Evolutionary conservation across 2,113 vertebrate genomes (phyloP), one percentile per base, ranked within the genome.

Genomic region (Mixornis gularis): DNA sequence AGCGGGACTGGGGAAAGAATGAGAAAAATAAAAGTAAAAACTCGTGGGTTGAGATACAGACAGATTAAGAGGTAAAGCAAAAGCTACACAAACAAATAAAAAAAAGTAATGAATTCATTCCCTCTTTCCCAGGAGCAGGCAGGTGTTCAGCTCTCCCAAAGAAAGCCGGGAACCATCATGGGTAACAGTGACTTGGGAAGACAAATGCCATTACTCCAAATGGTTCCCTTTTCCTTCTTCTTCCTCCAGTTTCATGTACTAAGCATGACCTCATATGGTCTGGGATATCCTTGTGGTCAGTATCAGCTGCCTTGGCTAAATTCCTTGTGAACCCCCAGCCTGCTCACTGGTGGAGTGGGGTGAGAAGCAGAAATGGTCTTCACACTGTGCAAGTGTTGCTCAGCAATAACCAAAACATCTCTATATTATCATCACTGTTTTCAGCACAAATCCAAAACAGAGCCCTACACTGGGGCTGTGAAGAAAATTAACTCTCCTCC

Each of bases 91-190:
- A 9, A n/a, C 3, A 46, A 59, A 32, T 17, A 44, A 59, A 73
- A 6, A 15, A 73, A 51, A 59, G 9, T 7, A 30, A 21, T 29
- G 0, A 51, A 46, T 40, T 66, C 0, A 29, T 60, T 46, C 17
- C 22, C 26, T 13, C 24, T 2, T 73, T 73, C 19, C n/a, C n/a
- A 34, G 6, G 9, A 20, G 2, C 16, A 52, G 53, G 19, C 27
- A 52, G 10, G 10, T 59, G 10, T 44, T 51, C 52, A 52, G 16
- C 46, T 38, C 20, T 24, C 19, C 19, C 20, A 36, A 9, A 51
- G 19, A 34, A 38, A 20, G 7, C 8, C 38, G 24, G 10, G 13
- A 4, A 53, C 16, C 17, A 15, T 34, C 13, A 22, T 3, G 2
- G 11, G 3, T 34, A 26, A 15, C 11, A 40, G 13, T 34, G 20